These are phyloP conservation scores for Lagocephalus sceleratus DNA, from an alignment of 2,797 vertebrate species.

Conservation along the genomic window DNA sequence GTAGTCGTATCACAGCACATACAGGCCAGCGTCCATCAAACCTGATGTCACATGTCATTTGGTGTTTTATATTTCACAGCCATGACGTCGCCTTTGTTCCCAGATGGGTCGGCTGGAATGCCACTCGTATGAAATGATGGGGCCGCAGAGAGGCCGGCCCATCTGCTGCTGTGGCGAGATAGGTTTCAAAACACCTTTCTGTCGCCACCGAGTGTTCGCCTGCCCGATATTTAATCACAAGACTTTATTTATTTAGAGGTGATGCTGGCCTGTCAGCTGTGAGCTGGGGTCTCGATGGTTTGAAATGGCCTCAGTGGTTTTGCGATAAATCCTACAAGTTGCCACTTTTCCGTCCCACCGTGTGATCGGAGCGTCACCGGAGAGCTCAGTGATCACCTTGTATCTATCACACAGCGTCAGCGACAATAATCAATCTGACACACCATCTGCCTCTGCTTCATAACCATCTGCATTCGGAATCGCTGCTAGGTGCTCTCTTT, in stretches of 20 bases:
- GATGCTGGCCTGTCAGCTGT: conserved; percentile 52
- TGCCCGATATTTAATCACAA: conserved; percentile 22
- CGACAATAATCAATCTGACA: conserved; percentile 76
- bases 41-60: conserved; percentile 48
- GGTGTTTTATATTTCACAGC: conserved; percentile 44
- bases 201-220: conserved; percentile 23
- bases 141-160: conserved; percentile 20
- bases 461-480: conserved; percentile 73
- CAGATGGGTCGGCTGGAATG: conserved; percentile 45
- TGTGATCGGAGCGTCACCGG: conserved; percentile 56
- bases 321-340: conserved; percentile 47
- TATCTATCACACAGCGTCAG: conserved; percentile 57
- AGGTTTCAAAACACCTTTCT: conserved; percentile 8
- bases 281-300: conserved; percentile 45
- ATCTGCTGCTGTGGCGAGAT: conserved; percentile 33
- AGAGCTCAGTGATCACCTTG: conserved; percentile 51
- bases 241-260: conserved; percentile 55
- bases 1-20: conserved; percentile 23
- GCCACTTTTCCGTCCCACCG: conserved; percentile 62
- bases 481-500: conserved; percentile 41
- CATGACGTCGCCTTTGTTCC: conserved; percentile 48
- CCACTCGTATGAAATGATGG: conserved; percentile 36
- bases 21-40: conserved; percentile 33
- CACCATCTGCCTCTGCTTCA: conserved; percentile 73
- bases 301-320: too few relatives aligned